These are phyloP conservation scores for Himalopsyche japonica DNA, from an alignment of 2,888 invertebrate genomes.

Conservation along the genomic window DNA sequence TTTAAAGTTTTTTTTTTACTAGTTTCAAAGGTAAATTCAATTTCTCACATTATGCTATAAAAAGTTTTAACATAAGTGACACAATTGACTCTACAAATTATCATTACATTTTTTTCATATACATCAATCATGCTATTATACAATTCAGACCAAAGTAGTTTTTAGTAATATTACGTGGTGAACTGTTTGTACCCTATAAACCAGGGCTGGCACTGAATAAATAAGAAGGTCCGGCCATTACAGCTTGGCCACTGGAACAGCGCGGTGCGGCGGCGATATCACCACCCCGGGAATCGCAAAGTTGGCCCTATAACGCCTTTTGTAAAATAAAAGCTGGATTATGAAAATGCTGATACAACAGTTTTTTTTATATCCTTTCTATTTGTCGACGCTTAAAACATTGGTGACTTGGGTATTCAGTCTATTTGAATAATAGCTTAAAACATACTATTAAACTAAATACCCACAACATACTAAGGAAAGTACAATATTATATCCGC, in stretches of 20 bases:
- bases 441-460: no score
- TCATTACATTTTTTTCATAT: no score
- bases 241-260: not conserved
- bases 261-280: not conserved
- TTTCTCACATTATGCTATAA: no score
- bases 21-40: no score
- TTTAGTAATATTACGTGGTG: not conserved
- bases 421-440: not conserved
- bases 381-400: not conserved
- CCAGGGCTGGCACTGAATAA: not conserved
- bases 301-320: not conserved
- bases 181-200: not conserved
- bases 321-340: not conserved
- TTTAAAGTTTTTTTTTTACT: no score
- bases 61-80: no score
- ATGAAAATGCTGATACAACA: not conserved
- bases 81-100: no score
- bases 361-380: not conserved
- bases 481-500: no score
- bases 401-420: not conserved
- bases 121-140: no score
- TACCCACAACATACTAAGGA: no score
- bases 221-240: not conserved
- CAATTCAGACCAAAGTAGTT: no score
- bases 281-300: not conserved